A percentile compares a stretch with the other conserved stretches of the same genome.
Conservation (phyloP, 2,888 invertebrate genomes). For the Lasioglossum villosulum region DNA sequence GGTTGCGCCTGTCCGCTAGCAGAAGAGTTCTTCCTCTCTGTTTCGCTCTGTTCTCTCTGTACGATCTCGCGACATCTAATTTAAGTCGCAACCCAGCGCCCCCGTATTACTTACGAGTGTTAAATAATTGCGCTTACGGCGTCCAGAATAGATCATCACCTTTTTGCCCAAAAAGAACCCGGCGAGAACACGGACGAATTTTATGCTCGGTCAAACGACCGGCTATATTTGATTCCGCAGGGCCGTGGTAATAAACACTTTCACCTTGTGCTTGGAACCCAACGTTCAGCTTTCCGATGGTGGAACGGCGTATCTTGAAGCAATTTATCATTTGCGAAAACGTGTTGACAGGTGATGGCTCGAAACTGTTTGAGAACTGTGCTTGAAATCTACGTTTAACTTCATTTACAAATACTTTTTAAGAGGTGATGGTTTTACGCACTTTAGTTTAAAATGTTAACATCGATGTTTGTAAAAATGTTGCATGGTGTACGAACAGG, state of each 20-base stretch:
- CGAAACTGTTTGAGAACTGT: too few relatives aligned
- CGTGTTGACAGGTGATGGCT: neutral
- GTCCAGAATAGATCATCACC: slow-evolving; percentile 35
- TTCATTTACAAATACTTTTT: too few relatives aligned
- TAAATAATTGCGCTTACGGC: slow-evolving; percentile 34
- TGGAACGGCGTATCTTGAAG: neutral
- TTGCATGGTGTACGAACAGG: neutral
- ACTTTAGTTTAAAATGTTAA: neutral
- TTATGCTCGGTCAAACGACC: slow-evolving; percentile 10
- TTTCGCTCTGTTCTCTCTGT: neutral
- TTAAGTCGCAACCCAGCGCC: slow-evolving; percentile 34
- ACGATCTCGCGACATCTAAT: slow-evolving; percentile 50
- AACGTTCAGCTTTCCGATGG: neutral
- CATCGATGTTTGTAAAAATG: neutral
- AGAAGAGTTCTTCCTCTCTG: neutral
- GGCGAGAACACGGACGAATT: slow-evolving; percentile 13
- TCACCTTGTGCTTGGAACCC: neutral
- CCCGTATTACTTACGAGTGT: slow-evolving; percentile 29
- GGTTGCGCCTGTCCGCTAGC: slow-evolving; percentile 11
- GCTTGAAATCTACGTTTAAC: too few relatives aligned
- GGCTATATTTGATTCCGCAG: slow-evolving; percentile 35
- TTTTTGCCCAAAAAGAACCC: neutral
- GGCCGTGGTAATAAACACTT: neutral
- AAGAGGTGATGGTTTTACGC: too few relatives aligned
- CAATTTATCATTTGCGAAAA: neutral